Base-by-base conservation (phyloP, 2,888 invertebrate genomes). In the Agrypnus murinus region DNA sequence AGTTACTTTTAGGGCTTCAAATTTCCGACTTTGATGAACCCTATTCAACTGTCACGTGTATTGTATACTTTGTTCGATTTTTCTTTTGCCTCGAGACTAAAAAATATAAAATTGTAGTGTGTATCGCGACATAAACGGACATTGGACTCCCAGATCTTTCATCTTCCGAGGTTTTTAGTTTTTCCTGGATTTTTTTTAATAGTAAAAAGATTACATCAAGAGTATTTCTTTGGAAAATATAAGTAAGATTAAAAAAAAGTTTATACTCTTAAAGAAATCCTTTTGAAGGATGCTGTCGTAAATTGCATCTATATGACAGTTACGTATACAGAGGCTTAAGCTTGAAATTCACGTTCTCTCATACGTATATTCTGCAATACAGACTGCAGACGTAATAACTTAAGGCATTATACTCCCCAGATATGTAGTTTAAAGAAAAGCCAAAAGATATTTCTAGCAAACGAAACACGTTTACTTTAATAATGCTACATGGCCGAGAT, bases 241-340 rank as follows among this genome's bases (percentile, higher is more conserved):
- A 25, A 25, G 25, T 25, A 25, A 5, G 5, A 25, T 25, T 25
- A 45, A 45, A 45, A 14, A 45, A 45, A 12, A 12, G 12, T 45
- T 12, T 45, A 12, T 12, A 45, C 12, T 45, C 5, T 6, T 45
- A 12, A 12, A 1, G 7, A 45, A 45, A 45, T 45, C 12, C 14
- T 45, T 45, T 8, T 12, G 7, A 15, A 14, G 12, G 19, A 58
- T n/a, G n/a, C 25, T 45, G 45, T 31, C 60, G 45, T 60, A 60
- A 60, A 60, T 60, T 43, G 50, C 45, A 25, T 5, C 38, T 32
- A n/a, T 60, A 60, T 45, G 60, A 45, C 60, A 60, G 60, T 60
- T 45, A 60, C 60, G 43, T 58, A 58, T 58, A 58, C 58, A 58
- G 12, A 34, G 58, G 38, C 38, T 55, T 40, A 58, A 38, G n/a